phyloP scores from a whole-genome alignment of 2,888 invertebrate species.

The Xanthostigma xanthostigma region DNA sequence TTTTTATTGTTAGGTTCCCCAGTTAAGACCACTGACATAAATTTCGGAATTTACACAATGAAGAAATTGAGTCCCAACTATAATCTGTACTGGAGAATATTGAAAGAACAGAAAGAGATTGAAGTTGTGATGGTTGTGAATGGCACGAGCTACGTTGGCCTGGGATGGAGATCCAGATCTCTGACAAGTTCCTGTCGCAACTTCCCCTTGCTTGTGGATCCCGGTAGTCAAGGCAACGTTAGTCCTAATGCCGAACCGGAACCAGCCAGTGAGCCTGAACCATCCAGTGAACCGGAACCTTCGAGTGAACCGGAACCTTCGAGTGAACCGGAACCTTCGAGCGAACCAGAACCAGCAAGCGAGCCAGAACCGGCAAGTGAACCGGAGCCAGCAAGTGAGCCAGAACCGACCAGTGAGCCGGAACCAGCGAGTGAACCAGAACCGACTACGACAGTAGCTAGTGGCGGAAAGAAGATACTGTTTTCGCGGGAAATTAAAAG shows the following conservation, averaged over 20 bases:
- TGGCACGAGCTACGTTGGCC: slow-evolving; percentile 69
- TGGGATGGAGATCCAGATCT: slow-evolving; percentile 83
- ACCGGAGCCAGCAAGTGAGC: slow-evolving; percentile 20
- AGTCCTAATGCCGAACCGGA: slow-evolving; percentile 26
- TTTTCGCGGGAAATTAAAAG: slow-evolving; percentile 17
- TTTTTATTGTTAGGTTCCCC: slow-evolving; percentile 43
- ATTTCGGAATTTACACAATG: slow-evolving; percentile 53
- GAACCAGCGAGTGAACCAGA: slow-evolving; percentile 17
- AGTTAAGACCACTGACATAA: slow-evolving; percentile 56
- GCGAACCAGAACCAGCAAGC: slow-evolving; percentile 21
- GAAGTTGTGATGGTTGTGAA: slow-evolving; percentile 82
- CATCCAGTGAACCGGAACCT: slow-evolving; percentile 25
- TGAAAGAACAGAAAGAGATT: slow-evolving; percentile 70
- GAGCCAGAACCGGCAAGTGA: slow-evolving; percentile 23
- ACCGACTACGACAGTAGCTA: slow-evolving; percentile 16
- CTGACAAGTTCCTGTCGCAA: slow-evolving; percentile 64
- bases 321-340: slow-evolving; percentile 24
- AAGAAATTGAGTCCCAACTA: slow-evolving; percentile 58
- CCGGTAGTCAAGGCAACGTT: slow-evolving; percentile 17
- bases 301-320: slow-evolving; percentile 26
- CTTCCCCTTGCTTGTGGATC: slow-evolving; percentile 50
- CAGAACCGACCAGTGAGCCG: slow-evolving; percentile 22
- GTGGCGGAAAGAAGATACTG: slow-evolving; percentile 22
- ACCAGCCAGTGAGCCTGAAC: slow-evolving; percentile 22
- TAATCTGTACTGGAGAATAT: slow-evolving; percentile 70